Conservation (phyloP, 2,113 vertebrate genomes). For the Epinephelus fuscoguttatus region DNA sequence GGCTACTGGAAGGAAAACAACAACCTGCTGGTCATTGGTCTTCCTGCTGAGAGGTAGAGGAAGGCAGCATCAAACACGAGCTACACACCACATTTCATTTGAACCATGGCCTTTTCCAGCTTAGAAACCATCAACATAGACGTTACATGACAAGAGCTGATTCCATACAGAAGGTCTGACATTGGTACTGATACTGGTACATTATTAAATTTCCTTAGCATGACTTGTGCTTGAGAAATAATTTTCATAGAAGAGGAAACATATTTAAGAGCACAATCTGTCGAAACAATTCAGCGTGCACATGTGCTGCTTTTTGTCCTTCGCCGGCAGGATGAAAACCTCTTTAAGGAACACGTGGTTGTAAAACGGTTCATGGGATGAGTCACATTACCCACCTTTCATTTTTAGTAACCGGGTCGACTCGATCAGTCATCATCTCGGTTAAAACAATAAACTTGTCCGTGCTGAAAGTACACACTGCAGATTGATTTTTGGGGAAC, state of each 20-base stretch:
- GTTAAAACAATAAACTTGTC: neutral
- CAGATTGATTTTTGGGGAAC: neutral
- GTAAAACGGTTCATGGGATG: constrained; percentile 10
- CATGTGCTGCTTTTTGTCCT: constrained; percentile 37
- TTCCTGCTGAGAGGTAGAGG: constrained; percentile 92
- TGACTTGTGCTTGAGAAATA: neutral
- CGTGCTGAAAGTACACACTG: neutral
- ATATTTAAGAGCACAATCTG: constrained; percentile 42
- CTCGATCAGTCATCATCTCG: neutral
- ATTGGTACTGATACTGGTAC: neutral
- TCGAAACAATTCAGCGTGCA: constrained; percentile 35
- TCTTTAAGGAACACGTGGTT: constrained; percentile 30
- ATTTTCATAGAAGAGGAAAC: constrained; percentile 10
- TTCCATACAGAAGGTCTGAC: neutral
- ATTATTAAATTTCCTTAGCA: constrained; percentile 1
- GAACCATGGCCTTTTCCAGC: neutral
- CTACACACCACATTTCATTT: neutral
- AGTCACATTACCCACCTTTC: constrained; percentile 38
- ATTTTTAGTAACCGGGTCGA: neutral
- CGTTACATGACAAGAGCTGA: neutral
- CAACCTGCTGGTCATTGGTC: constrained; percentile 91
- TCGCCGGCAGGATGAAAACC: constrained; percentile 14
- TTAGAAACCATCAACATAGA: neutral
- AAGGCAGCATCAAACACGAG: constrained; percentile 24
- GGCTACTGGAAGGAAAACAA: constrained; percentile 95